These are phyloP conservation scores for Hycleus phaleratus DNA, from an alignment of 1,140 invertebrate genomes.

Conservation along the genomic window DNA sequence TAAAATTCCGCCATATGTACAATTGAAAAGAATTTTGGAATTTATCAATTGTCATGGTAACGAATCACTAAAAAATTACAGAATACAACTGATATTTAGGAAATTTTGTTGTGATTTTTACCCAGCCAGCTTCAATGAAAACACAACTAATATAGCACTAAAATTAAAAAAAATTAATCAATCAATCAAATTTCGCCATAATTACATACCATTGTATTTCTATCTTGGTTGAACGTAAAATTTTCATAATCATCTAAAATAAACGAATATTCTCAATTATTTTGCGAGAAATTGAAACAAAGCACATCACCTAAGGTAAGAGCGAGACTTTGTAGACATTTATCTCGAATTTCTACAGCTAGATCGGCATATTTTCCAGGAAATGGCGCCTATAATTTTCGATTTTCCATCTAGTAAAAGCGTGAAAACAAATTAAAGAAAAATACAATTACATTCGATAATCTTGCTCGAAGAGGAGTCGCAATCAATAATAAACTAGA, in stretches of 20 bases:
- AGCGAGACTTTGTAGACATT: background rate
- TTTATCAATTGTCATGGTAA: too few relatives aligned
- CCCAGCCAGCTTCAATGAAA: constrained; percentile 5
- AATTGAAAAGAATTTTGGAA: too few relatives aligned
- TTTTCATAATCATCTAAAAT: background rate
- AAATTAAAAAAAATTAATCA: background rate
- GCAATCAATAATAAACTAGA: background rate
- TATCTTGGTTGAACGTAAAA: constrained; percentile 1
- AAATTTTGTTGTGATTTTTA: background rate
- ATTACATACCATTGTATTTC: background rate
- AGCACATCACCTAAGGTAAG: background rate
- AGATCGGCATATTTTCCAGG: background rate
- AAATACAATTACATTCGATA: background rate
- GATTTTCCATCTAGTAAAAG: background rate
- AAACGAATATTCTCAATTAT: background rate
- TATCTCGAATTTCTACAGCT: background rate
- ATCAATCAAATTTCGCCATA: too few relatives aligned
- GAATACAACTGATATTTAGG: too few relatives aligned
- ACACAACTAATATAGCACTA: constrained; percentile 12
- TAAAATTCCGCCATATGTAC: too few relatives aligned
- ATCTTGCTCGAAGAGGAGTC: background rate
- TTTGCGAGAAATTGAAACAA: background rate
- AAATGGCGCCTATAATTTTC: constrained; percentile 6
- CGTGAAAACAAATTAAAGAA: background rate
- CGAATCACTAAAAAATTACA: too few relatives aligned